Evolutionary conservation across 1,140 invertebrate genomes (phyloP).

Genomic region (Acyrthosiphon pisum): DNA sequence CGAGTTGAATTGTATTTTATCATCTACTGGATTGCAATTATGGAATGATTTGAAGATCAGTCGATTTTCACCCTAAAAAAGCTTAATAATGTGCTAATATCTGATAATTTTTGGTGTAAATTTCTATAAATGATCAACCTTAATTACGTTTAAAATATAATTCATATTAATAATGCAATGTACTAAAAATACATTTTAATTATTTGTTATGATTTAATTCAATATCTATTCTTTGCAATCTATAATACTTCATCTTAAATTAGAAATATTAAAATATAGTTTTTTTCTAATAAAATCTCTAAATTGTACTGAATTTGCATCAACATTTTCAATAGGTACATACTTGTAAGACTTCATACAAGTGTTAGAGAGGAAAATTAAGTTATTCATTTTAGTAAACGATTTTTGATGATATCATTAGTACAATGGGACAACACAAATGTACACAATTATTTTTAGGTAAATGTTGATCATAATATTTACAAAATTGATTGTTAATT

Average conservation of each 20-base stretch:
- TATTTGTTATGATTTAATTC: background rate
- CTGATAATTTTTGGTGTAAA: background rate
- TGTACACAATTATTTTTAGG: background rate
- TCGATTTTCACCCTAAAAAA: background rate
- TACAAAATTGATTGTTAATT: background rate
- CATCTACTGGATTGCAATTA: background rate
- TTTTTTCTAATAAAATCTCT: background rate
- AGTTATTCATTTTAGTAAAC: background rate
- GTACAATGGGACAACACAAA: background rate
- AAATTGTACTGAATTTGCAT: background rate
- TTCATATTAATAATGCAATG: background rate
- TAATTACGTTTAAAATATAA: background rate
- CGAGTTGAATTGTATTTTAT: background rate
- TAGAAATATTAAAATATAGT: background rate
- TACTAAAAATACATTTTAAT: background rate
- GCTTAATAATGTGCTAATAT: background rate
- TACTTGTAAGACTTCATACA: too few relatives aligned
- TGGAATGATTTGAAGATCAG: background rate
- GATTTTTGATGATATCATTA: too few relatives aligned
- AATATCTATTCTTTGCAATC: background rate
- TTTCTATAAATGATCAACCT: background rate
- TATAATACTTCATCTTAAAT: background rate
- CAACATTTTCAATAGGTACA: background rate
- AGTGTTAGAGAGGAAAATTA: background rate
- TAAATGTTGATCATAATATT: background rate